These are phyloP conservation scores for Poeciliopsis gracilis DNA, from an alignment of 2,797 vertebrate genomes.

Conservation along the genomic window DNA sequence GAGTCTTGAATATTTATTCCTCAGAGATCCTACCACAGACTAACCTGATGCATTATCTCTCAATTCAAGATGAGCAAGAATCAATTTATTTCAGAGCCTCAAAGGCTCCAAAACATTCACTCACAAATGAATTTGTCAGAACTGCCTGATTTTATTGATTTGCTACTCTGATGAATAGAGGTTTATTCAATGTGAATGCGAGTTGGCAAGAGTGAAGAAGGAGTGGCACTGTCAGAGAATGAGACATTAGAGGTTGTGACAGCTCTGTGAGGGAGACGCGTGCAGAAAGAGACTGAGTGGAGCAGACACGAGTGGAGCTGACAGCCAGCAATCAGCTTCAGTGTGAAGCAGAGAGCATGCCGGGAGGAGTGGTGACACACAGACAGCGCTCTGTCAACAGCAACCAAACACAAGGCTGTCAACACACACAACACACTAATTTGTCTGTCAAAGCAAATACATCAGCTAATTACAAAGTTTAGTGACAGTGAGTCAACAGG, in stretches of 20 bases:
- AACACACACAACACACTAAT: conserved; percentile 36
- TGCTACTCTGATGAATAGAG: conserved; percentile 45
- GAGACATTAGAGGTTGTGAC: conserved; percentile 57
- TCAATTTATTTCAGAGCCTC: conserved; percentile 32
- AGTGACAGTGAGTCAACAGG: conserved; percentile 41
- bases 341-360: conserved; percentile 59
- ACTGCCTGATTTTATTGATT: conserved; percentile 55
- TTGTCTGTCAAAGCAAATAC: conserved; percentile 55
- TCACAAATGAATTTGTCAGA: conserved; percentile 63
- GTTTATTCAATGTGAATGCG: conserved; percentile 43
- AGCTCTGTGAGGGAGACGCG: conserved; percentile 26
- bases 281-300: conserved; percentile 18
- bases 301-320: conserved; percentile 49
- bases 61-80: conserved; percentile 14
- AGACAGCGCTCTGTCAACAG: conserved; percentile 48
- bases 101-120: conserved; percentile 48
- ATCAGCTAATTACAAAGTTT: conserved; percentile 45
- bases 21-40: conserved; percentile 4
- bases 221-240: conserved; percentile 34
- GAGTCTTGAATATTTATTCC: conserved; percentile 29
- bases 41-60: neutral
- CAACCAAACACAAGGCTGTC: conserved; percentile 39
- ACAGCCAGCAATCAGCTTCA: conserved; percentile 59
- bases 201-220: conserved; percentile 8
- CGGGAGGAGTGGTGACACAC: conserved; percentile 41